phyloP scores from a whole-genome alignment of 37 sponge, comb jelly and placozoan genomes.

The Beroe ovata region DNA sequence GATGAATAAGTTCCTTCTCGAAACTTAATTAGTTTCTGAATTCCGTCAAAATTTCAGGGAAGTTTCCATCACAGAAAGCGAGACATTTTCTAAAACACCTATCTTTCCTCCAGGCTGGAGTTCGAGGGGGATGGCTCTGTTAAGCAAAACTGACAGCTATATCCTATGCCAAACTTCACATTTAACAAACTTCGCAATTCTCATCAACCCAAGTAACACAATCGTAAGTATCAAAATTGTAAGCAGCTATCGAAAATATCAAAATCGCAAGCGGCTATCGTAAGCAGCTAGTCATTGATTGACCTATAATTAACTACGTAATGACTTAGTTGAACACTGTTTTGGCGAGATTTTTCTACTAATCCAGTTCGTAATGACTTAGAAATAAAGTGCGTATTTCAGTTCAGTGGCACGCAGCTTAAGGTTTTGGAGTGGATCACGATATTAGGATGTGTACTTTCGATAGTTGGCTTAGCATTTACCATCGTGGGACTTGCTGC shows the following conservation, averaged over 20 bases:
- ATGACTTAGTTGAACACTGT: too few relatives aligned
- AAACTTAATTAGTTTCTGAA: too few relatives aligned
- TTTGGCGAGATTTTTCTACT: too few relatives aligned
- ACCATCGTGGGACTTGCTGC: slow-evolving; percentile 13
- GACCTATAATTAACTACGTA: too few relatives aligned
- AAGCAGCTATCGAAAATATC: too few relatives aligned
- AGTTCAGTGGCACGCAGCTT: not conserved
- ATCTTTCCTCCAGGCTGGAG: slow-evolving; percentile 16
- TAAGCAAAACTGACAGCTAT: not conserved
- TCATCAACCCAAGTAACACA: slow-evolving; percentile 19
- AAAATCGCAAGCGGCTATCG: too few relatives aligned
- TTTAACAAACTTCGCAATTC: slow-evolving; percentile 52
- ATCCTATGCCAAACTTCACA: not conserved
- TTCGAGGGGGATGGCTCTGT: slow-evolving; percentile 8
- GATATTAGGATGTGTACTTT: not conserved
- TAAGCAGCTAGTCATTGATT: too few relatives aligned
- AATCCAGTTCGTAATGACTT: too few relatives aligned
- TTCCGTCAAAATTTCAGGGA: too few relatives aligned
- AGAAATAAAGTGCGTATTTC: not conserved
- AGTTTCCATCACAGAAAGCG: not conserved
- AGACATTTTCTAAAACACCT: not conserved
- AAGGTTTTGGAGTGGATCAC: not conserved
- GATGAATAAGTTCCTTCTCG: too few relatives aligned
- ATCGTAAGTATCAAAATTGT: slow-evolving; percentile 15
- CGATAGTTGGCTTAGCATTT: not conserved